These are phyloP conservation scores for Perdita meconis DNA, from an alignment of 2,888 invertebrate species.

Conservation along the genomic window DNA sequence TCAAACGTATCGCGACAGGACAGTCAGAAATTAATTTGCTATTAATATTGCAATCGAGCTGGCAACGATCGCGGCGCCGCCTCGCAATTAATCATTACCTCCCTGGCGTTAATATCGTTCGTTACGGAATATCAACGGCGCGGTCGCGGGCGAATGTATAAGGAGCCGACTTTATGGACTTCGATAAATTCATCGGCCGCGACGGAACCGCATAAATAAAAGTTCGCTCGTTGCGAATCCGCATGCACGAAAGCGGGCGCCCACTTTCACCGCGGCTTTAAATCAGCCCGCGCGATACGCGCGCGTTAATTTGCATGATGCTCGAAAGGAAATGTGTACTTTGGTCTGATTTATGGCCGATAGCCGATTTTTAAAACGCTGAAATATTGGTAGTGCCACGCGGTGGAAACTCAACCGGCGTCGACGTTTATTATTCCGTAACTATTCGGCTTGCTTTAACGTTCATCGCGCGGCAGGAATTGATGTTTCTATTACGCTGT, in stretches of 20 bases:
- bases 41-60: too few species aligned
- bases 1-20: too few species aligned
- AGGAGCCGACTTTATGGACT: slow-evolving; percentile 58
- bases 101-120: not conserved
- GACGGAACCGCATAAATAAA: slow-evolving; percentile 48
- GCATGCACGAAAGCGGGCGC: slow-evolving; percentile 24
- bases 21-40: too few species aligned
- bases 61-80: too few species aligned
- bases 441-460: too few species aligned
- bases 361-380: not conserved
- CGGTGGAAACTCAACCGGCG: too few species aligned
- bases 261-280: slow-evolving; percentile 39
- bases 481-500: too few species aligned
- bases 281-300: slow-evolving; percentile 31
- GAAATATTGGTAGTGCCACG: not conserved
- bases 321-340: slow-evolving; percentile 28
- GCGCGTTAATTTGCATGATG: slow-evolving; percentile 32
- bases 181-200: slow-evolving; percentile 41
- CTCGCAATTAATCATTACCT: not conserved
- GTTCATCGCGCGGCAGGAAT: too few species aligned
- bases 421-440: too few species aligned
- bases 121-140: not conserved
- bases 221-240: slow-evolving; percentile 6
- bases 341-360: slow-evolving; percentile 16
- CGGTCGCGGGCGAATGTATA: slow-evolving; percentile 7